Conservation (phyloP, 2,888 invertebrate species). For the Cephus pygmeus region DNA sequence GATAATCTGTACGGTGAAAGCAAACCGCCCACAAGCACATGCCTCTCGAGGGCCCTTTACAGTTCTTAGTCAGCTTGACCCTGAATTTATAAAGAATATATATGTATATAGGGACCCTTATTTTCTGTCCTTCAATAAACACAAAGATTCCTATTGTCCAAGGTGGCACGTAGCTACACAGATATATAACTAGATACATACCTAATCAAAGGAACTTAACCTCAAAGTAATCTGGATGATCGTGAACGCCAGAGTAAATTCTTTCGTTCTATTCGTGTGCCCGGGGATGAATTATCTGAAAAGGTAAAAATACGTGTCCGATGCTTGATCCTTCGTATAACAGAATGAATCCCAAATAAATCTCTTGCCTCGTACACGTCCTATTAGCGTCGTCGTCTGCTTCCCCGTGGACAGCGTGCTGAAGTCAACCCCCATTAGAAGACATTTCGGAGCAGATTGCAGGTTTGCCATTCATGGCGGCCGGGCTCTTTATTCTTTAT, state of each 20-base stretch:
- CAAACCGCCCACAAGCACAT: constrained; percentile 16
- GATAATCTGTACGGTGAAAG: constrained; percentile 8
- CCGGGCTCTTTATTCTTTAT: constrained; percentile 35
- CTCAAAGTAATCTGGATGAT: neutral
- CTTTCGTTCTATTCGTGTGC: neutral
- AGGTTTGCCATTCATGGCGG: constrained; percentile 46
- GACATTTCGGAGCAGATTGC: constrained; percentile 48
- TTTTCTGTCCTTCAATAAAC: neutral
- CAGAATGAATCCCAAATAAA: neutral
- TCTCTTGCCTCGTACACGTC: neutral
- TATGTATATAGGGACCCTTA: neutral
- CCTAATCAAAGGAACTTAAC: neutral
- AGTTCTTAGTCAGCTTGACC: neutral
- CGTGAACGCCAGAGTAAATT: neutral
- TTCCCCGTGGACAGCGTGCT: neutral
- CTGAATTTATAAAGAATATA: neutral
- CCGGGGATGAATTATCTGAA: neutral
- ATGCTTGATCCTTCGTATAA: neutral
- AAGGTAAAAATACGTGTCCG: neutral
- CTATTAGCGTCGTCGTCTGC: neutral
- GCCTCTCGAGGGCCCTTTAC: neutral
- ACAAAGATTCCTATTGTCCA: neutral
- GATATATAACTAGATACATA: neutral
- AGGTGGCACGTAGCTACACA: neutral
- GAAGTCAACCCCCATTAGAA: constrained; percentile 35